Conservation (phyloP, 2,888 invertebrate genomes). For the Cephus sareptanus region DNA sequence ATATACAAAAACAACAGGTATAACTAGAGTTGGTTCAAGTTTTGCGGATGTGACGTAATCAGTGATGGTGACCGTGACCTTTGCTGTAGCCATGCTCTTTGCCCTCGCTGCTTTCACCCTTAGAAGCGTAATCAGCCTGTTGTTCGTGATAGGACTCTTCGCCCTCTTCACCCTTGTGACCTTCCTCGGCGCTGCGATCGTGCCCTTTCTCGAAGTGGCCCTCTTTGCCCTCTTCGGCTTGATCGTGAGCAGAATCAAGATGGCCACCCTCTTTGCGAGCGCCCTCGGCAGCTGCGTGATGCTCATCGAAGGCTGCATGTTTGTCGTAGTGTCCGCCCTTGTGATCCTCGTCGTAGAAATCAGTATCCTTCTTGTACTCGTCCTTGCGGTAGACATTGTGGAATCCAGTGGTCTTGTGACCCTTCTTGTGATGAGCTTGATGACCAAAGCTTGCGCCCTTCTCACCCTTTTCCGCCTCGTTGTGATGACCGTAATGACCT, state of each 20-base stretch:
- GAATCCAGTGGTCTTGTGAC: constrained; percentile 77
- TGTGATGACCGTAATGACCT: constrained; percentile 70
- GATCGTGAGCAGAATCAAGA: constrained; percentile 69
- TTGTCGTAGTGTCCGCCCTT: constrained; percentile 75
- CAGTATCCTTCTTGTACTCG: constrained; percentile 82
- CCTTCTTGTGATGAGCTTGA: constrained; percentile 74
- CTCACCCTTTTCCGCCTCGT: constrained; percentile 68
- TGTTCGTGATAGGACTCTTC: constrained; percentile 70
- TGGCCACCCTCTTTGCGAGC: constrained; percentile 71
- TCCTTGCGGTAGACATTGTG: constrained; percentile 81
- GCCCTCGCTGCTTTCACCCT: constrained; percentile 67
- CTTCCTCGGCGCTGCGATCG: constrained; percentile 68
- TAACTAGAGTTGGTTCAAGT: not conserved
- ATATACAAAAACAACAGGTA: not conserved
- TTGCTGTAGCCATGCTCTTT: constrained; percentile 68
- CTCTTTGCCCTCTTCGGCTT: constrained; percentile 69
- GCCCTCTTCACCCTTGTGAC: constrained; percentile 72
- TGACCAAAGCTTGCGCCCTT: constrained; percentile 72
- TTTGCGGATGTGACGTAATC: not conserved
- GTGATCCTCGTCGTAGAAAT: constrained; percentile 80
- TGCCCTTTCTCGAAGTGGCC: constrained; percentile 73
- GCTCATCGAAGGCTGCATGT: constrained; percentile 70
- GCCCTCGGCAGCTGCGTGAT: constrained; percentile 70
- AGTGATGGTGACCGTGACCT: constrained; percentile 17
- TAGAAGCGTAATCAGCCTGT: constrained; percentile 70